Base-by-base conservation (phyloP, 2,888 invertebrate species). In the Xylota segnis region DNA sequence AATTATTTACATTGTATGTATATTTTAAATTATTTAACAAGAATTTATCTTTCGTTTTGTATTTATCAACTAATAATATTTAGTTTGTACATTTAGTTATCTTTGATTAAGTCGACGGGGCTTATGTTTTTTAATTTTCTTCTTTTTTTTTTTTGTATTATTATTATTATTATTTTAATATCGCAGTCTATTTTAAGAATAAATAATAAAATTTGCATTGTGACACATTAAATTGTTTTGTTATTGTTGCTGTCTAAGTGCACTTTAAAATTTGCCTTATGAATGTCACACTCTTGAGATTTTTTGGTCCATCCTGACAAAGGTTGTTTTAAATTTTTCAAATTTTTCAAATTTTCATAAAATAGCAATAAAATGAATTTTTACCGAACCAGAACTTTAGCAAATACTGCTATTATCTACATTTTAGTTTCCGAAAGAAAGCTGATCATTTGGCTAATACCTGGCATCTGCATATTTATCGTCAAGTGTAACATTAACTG, bases 1-100 rank as follows among this genome's bases (percentile, higher is more conserved):
- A 27, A 65, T 72, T 72, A 61, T 72, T 63, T 74, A 63, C 74
- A 74, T 54, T 72, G 61, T 61, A 32, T 47, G 3, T 9, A 14
- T 52, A 37, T 14, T 43, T 45, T 70, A 29, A 52, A 61, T 52
- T 50, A 61, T 70, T 43, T 52, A 52, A 68, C 77, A 77, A 70
- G 70, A 77, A 54, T 68, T 50, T 23, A 23, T 32, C 7, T 14
- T 59, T 59, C 50, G 16, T 50, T 75, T 45, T 27, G 40, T 52
- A 40, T 75, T 45, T 40, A 52, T 52, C 7, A 47, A 43, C 47
- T 54, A 61, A 54, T 61, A 77, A 70, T 70, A 77, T 61, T 77
- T 70, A 61, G 54, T 77, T 77, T 77, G 77, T 77, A 77, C 77
- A 77, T 77, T 77, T 61, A 43, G 70, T 70, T 77, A 77, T 77